Base-by-base conservation (phyloP, 2,113 vertebrate genomes). In the Neogale vison region DNA sequence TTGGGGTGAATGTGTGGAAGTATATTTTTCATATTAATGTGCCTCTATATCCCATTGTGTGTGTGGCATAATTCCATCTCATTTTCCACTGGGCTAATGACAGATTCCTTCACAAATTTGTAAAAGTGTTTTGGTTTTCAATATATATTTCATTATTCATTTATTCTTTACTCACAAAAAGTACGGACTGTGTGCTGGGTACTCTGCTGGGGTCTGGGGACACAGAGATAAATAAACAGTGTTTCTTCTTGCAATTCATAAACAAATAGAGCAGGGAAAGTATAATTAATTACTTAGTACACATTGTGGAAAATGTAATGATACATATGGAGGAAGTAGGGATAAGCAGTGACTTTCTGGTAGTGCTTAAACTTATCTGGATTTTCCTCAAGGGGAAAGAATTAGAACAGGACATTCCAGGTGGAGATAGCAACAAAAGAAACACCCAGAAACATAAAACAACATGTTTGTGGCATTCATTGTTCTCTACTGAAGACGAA, bases 101-200 rank as follows among this genome's bases (percentile, higher is more conserved):
- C 65, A 95, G 84, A 63, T n/a, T 88, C 72, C 88, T 94, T 96
- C 85, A 69, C 61, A 95, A 55, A 95, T 93, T 82, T 87, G 45
- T 93, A 79, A 83, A 96, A 95, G 93, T 94, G 79, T n/a, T 89
- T 88, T 93, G 91, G 83, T 93, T 80, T 87, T 88, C 77, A 5
- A 4, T 95, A 34, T 90, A 0, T 67, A 55, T 90, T 94, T 96
- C 81, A 85, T 97, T 80, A 57, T 92, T 88, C 13, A 29, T 94
- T 83, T 83, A 45, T 92, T 95, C 72, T 92, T 96, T 67, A 69
- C 83, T 92, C 74, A 65, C 6, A 61, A 52, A 74, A 23, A 88
- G 45, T 18, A 9, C 13, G n/a, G 89, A 39, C 42, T 83, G 0
- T 87, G 61, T 36, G 24, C 34, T 63, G 45, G 39, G 76, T 74